Conservation (phyloP, 2,888 invertebrate species). For the Metallyticus violacea region DNA sequence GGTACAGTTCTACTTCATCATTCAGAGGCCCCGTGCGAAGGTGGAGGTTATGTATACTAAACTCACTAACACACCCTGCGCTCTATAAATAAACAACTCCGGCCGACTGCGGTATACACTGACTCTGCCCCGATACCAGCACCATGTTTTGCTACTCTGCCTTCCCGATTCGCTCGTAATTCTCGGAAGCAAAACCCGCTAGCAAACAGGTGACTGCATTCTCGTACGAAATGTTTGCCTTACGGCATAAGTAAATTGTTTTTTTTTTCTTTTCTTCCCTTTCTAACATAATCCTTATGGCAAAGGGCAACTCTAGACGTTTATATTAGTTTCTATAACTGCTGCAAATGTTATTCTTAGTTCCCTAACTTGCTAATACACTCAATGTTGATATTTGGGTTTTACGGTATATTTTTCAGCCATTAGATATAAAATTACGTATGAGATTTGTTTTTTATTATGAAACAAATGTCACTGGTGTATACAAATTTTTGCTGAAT, state of each 20-base stretch:
- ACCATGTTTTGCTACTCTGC: neutral
- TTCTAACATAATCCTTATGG: too few relatives aligned
- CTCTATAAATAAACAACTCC: conserved; percentile 4
- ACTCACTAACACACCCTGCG: neutral
- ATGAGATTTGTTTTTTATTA: too few relatives aligned
- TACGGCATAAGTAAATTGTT: neutral
- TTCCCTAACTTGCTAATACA: too few relatives aligned
- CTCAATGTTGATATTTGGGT: too few relatives aligned
- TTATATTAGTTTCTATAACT: neutral
- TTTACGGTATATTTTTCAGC: too few relatives aligned
- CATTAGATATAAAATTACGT: too few relatives aligned
- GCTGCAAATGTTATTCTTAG: too few relatives aligned
- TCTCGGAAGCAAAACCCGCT: neutral
- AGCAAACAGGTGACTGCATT: neutral
- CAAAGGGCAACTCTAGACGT: neutral
- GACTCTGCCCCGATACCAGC: neutral
- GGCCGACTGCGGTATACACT: neutral
- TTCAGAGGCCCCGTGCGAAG: neutral
- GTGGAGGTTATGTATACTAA: conserved; percentile 8
- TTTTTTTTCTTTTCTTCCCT: neutral
- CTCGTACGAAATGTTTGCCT: neutral
- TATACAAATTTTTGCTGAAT: too few relatives aligned
- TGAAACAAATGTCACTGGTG: too few relatives aligned
- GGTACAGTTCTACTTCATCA: conserved; percentile 17
- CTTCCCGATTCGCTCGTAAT: neutral